A percentile compares a stretch with the other conserved stretches of the same genome.
phyloP scores from a whole-genome alignment of 2,113 vertebrate species.

The Globicephala melas region DNA sequence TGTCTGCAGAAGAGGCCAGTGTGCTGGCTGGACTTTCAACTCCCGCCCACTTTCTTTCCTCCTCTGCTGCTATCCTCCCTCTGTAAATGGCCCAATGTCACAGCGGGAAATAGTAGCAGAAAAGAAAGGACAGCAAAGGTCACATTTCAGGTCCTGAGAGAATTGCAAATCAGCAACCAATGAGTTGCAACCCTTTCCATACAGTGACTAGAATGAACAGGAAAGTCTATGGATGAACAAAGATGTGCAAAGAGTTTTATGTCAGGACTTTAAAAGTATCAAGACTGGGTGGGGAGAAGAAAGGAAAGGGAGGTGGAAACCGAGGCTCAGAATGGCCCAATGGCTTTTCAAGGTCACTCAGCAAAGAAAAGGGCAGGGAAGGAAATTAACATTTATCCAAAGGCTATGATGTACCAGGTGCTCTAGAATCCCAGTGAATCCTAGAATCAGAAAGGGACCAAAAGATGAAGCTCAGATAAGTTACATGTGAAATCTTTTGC shows the following conservation, averaged over 20 bases:
- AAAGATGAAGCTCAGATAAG: not conserved
- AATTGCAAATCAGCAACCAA: not conserved
- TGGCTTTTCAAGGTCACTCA: not conserved
- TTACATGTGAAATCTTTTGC: not conserved
- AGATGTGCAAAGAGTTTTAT: not conserved
- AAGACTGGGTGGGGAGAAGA: not conserved
- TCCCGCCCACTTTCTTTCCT: not conserved
- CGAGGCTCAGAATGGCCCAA: rapidly evolving
- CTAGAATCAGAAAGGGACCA: not conserved
- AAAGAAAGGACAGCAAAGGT: not conserved
- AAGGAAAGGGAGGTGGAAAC: not conserved
- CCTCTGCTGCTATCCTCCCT: too few species aligned
- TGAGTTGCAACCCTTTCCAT: not conserved
- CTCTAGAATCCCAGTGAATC: not conserved
- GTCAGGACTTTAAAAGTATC: not conserved
- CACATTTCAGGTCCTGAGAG: not conserved
- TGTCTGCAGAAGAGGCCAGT: not conserved
- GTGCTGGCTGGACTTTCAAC: not conserved
- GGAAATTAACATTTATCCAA: not conserved
- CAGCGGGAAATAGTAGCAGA: not conserved
- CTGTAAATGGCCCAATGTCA: not conserved
- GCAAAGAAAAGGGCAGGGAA: not conserved
- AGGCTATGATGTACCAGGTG: not conserved
- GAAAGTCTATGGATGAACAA: not conserved
- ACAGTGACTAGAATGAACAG: not conserved